Percentiles rank a stretch among this genome's conserved stretches.
Conservation (phyloP, 2,888 invertebrate genomes). For the Calephelis perditalis region DNA sequence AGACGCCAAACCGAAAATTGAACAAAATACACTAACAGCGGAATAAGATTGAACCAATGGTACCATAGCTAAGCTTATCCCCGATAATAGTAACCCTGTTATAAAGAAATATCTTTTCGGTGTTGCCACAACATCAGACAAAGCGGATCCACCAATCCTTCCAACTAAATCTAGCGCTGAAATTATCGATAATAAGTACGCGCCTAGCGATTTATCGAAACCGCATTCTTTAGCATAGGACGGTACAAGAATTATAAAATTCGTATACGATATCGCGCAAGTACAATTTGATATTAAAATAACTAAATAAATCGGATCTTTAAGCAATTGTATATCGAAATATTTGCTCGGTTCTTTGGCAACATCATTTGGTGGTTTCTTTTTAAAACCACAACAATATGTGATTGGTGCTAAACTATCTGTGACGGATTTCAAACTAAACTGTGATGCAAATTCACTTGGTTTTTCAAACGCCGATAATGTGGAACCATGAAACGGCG, state of each 20-base stretch:
- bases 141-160: conserved; percentile 89
- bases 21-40: conserved; percentile 83
- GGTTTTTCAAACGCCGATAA: conserved; percentile 87
- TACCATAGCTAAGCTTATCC: conserved; percentile 83
- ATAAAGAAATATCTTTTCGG: conserved; percentile 92
- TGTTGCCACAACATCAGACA: conserved; percentile 86
- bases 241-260: conserved; percentile 89
- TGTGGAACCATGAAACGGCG: conserved; percentile 91
- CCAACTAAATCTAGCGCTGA: conserved; percentile 89
- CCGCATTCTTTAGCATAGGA: conserved; percentile 84
- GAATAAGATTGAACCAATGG: conserved; percentile 83
- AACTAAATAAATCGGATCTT: conserved; percentile 88
- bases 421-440: conserved; percentile 84
- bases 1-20: conserved; percentile 88
- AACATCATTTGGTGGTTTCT: conserved; percentile 49
- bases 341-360: conserved; percentile 78
- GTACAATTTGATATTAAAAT: conserved; percentile 91
- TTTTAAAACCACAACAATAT: conserved; percentile 59
- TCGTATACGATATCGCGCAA: conserved; percentile 91
- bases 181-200: conserved; percentile 87
- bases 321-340: conserved; percentile 85
- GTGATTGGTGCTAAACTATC: conserved; percentile 71
- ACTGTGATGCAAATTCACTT: conserved; percentile 86
- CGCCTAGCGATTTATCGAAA: conserved; percentile 84
- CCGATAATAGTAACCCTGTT: conserved; percentile 86